Evolutionary conservation across 2,797 vertebrate genomes (phyloP), one percentile per base, ranked within the genome.

Genomic region (Oreortyx pictus): DNA sequence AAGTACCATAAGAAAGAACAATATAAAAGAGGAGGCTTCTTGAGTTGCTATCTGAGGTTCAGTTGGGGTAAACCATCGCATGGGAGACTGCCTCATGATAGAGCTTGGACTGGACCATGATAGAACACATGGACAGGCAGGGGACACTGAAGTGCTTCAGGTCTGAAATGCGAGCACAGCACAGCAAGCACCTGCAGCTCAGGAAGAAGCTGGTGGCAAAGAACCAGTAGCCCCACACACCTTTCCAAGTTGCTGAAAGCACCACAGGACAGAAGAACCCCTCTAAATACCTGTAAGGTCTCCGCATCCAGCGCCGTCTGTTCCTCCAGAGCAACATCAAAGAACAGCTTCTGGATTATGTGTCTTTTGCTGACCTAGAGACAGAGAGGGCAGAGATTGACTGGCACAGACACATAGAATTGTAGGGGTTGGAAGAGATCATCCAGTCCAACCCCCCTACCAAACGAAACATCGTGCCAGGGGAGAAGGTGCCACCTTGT

Each of bases 331-430:
- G 97, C 97, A 71, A 99, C 94, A 96, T 99, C 98, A 96, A 99
- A 99, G 95, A 98, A 99, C 60, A 99, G 97, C 91, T 98, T 99
- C 90, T 65, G 98, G 97, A 99, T 99, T 65, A 99, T 98, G 94
- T 99, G 98, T 89, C 96, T 98, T 85, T 97, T 98, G 97, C 98
- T 98, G 93, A 99, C 99, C 99, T 99, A 77, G 39, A 92, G 73
- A 90, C 15, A 94, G 86, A 96, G 23, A 95, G 41, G 22, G 43
- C 56, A 86, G 64, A 90, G 29, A 49, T 11, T 81, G 46, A 78
- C 6, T 19, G 27, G 41, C 29, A 78, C n/a, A 39, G 35, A n/a
- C 65, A 70, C 1, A 11, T 13, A 41, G 39, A 41, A 41, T 14
- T 41, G 39, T 41, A 41, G 39, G 13, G 39, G 39, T 41, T 41